Conservation (phyloP, 2,797 vertebrate species). For the Benthosema pterotum region DNA sequence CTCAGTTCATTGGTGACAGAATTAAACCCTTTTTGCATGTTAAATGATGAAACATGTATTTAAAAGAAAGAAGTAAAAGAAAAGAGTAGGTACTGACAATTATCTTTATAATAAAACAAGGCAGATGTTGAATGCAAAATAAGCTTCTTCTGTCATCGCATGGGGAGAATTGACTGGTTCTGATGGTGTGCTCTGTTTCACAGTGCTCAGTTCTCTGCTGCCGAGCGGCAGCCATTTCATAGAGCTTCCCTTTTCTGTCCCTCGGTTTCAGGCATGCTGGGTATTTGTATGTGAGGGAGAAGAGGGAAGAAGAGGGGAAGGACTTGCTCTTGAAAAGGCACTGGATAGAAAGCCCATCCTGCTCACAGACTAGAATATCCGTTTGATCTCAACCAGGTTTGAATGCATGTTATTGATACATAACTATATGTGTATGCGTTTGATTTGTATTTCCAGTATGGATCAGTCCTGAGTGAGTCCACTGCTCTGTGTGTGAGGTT, state of each 20-base stretch:
- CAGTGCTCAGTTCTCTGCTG: conserved; percentile 68
- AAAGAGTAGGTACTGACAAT: no score
- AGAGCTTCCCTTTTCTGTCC: conserved; percentile 74
- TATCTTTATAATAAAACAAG: conserved; percentile 33
- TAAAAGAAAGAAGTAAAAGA: background rate
- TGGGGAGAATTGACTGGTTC: conserved; percentile 41
- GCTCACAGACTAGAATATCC: conserved; percentile 46
- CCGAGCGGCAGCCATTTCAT: conserved; percentile 77
- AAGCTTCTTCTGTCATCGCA: conserved; percentile 42
- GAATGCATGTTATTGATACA: conserved; percentile 47
- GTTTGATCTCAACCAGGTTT: conserved; percentile 57
- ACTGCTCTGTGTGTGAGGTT: background rate
- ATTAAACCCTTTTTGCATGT: conserved; percentile 4
- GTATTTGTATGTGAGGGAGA: conserved; percentile 61
- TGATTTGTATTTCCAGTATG: conserved; percentile 25
- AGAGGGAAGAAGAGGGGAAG: conserved; percentile 60
- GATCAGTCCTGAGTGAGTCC: conserved; percentile 17
- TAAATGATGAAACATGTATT: conserved; percentile 11
- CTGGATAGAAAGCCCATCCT: conserved; percentile 54
- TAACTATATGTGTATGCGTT: conserved; percentile 22
- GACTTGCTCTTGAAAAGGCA: conserved; percentile 63
- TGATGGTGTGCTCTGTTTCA: conserved; percentile 55
- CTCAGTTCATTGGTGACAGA: conserved; percentile 20
- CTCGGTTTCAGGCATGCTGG: conserved; percentile 66
- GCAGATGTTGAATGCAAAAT: conserved; percentile 16